Evolutionary conservation across 2,113 vertebrate genomes (phyloP).

Genomic region (Dryoscopus gambensis): DNA sequence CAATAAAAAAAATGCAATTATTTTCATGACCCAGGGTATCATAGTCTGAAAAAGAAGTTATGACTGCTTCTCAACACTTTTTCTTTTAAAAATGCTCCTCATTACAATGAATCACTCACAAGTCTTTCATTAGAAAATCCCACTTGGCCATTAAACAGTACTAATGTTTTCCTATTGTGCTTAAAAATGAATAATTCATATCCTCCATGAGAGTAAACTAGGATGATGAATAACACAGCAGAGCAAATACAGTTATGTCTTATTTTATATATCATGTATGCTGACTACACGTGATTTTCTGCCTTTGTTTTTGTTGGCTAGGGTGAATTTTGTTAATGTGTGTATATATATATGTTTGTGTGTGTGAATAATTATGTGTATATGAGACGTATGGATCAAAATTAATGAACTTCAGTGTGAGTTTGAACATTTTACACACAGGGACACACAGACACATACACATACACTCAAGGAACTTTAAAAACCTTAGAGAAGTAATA

Average conservation of each 20-base stretch:
- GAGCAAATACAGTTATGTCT: background rate
- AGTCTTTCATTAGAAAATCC: conserved; percentile 2
- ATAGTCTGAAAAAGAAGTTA: background rate
- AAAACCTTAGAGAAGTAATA: background rate
- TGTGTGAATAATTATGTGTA: background rate
- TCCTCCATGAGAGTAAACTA: background rate
- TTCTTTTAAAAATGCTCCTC: background rate
- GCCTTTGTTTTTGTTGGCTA: background rate
- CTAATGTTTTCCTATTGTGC: background rate
- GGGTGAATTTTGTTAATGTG: background rate
- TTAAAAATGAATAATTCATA: conserved; percentile 45
- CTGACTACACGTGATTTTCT: background rate
- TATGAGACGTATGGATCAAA: background rate
- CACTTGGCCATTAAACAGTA: background rate
- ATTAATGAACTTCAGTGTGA: background rate
- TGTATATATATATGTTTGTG: accelerated
- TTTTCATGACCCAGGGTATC: background rate
- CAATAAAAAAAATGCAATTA: background rate
- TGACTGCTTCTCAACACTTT: background rate
- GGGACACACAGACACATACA: accelerated
- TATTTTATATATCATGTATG: background rate
- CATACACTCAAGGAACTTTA: background rate
- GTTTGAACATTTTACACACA: background rate
- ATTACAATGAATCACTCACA: background rate
- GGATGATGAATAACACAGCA: background rate